Base-by-base conservation (phyloP, 1,140 invertebrate genomes). In the Bemisia tabaci region DNA sequence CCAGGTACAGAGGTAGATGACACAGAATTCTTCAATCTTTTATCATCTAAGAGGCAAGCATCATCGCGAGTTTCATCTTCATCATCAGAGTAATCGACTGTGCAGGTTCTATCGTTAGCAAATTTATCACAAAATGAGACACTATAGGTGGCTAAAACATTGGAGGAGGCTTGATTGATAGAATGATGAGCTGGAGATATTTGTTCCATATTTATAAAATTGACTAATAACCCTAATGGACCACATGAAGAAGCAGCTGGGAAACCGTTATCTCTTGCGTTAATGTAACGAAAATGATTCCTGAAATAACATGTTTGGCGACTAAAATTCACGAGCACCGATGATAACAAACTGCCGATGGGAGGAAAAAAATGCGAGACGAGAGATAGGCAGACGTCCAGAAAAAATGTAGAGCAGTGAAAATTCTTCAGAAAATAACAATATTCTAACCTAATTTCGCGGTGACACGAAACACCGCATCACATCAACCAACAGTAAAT, bases 51-150 rank as follows among this genome's bases (percentile, higher is more conserved):
- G 5, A 48, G 17, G 33, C 33, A 48, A 48, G 33, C 33, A 48
- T 48, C 33, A 48, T 48, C 33, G 5, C 33, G 33, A 5, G 33
- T 48, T 48, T 48, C 33, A 48, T 48, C 33, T 48, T 48, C 33
- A 9, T 48, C 33, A 48, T 48, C 33, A 48, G 33, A 48, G 5
- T 9, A 9, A 48, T 48, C 33, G 5, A 48, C 5, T 48, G 33
- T 9, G 17, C 17, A 9, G 17, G 33, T 17, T 48, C 33, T 48
- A 25, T 59, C 26, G 12, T 59, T 58, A 62, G 61, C 12, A 60
- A 2, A 60, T 24, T 26, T 61, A 59, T 67, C 66, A 64, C 66
- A 67, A 64, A 67, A 67, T 24, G 66, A 67, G 17, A 67, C 62
- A 59, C 66, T 67, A 48, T 67, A 67, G 22, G 62, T 67, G 33